Base-by-base conservation (phyloP, 1,140 invertebrate genomes). In the Monochamus saltuarius region DNA sequence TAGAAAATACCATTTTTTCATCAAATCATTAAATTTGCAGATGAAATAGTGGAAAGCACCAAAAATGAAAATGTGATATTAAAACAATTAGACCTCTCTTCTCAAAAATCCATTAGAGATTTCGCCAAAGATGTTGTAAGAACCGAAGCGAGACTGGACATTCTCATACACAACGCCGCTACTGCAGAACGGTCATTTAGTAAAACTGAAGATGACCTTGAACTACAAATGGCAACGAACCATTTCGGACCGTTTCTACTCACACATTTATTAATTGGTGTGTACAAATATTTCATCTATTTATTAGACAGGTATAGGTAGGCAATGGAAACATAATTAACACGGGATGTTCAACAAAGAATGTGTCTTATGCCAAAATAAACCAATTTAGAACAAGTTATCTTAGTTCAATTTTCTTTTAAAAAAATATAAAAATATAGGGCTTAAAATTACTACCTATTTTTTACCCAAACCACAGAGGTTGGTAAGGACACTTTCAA, bases 221-320 rank as follows among this genome's bases (percentile, higher is more conserved):
- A 97, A 76, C 78, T 88, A 67, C 92, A 90, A 0, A 94, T 94
- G 89, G 90, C 87, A 0, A 93, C 91, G 0, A 97, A 97, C 76
- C 89, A 95, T 70, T 92, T 92, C 63, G 72, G 69, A 29, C 72
- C 69, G 7, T 76, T 74, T 47, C 53, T 77, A 11, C 52, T 76
- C 13, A 77, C 74, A 35, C 84, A 87, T 78, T 78, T 86, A 19
- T 71, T 86, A 13, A 84, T 90, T 38, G 87, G 87, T 89, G 78
- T 77, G 68, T 69, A 55, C 17, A 17, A 22, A 14, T 3, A 22
- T 51, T 62, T 10, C n/a, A n/a, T n/a, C n/a, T n/a, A n/a, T n/a
- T n/a, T n/a, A n/a, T n/a, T n/a, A n/a, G n/a, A n/a, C n/a, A n/a
- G n/a, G n/a, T n/a, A n/a, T n/a, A n/a, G n/a, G n/a, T n/a, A n/a